phyloP scores from a whole-genome alignment of 2,888 invertebrate genomes.

The Xestobium rufovillosum region DNA sequence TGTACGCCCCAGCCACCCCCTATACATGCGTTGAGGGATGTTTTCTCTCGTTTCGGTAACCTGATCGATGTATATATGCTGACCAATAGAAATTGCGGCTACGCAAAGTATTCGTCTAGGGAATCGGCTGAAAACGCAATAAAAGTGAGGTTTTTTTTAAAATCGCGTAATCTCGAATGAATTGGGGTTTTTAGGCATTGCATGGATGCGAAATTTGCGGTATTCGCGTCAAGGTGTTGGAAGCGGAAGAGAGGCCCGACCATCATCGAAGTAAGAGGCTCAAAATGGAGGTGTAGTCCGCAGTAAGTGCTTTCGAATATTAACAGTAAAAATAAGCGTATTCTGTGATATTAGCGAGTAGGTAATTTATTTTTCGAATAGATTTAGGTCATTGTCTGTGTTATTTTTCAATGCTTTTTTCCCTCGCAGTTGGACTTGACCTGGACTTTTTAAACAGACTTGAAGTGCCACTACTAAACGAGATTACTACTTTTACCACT shows the following conservation, averaged over 20 bases:
- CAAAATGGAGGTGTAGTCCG: no score
- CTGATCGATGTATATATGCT: constrained; percentile 85
- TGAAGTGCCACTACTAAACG: no score
- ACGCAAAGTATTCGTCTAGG: constrained; percentile 74
- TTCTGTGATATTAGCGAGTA: no score
- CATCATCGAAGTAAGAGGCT: background rate
- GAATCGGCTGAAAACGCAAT: constrained; percentile 73
- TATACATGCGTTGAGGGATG: constrained; percentile 70
- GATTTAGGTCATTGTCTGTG: no score
- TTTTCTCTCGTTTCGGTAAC: constrained; percentile 85
- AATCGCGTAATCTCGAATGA: background rate
- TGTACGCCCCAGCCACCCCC: constrained; percentile 63
- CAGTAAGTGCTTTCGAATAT: no score
- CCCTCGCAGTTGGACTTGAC: no score
- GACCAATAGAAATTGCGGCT: constrained; percentile 85
- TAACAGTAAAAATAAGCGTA: no score
- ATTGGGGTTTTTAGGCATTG: constrained; percentile 48
- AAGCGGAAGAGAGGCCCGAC: constrained; percentile 64
- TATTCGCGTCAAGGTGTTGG: constrained; percentile 77
- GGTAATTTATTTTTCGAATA: no score
- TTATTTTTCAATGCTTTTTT: no score
- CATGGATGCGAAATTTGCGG: constrained; percentile 87
- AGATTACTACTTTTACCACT: no score
- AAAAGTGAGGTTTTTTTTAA: constrained; percentile 41
- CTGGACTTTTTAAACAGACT: no score